Evolutionary conservation across 2,113 vertebrate genomes (phyloP).

Genomic region (Leucopsar rothschildi): DNA sequence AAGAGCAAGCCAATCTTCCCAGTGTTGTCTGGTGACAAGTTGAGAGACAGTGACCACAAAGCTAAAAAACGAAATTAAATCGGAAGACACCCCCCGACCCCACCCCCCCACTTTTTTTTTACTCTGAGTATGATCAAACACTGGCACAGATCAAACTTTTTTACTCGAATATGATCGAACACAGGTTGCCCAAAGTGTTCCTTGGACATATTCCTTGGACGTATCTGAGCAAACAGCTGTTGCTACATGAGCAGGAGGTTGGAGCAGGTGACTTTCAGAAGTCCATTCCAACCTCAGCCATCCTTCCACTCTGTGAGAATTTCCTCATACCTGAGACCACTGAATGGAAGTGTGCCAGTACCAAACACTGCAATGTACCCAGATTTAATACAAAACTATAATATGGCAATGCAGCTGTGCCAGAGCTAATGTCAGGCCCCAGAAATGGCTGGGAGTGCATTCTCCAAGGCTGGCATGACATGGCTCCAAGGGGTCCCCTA

Average conservation of each 20-base stretch:
- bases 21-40: background rate
- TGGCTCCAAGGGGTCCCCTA: background rate
- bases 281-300: background rate
- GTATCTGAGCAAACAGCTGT: background rate
- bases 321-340: accelerated
- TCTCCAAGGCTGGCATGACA: background rate
- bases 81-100: background rate
- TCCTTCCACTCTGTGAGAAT: background rate
- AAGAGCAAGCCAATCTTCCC: background rate
- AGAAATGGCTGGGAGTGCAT: background rate
- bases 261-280: background rate
- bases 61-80: background rate
- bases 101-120: background rate
- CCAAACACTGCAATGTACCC: background rate
- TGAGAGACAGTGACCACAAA: background rate
- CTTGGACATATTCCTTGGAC: background rate
- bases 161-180: background rate
- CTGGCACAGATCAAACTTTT: background rate
- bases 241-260: background rate
- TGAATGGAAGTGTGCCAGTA: background rate
- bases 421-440: background rate
- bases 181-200: background rate
- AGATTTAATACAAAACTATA: background rate
- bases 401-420: background rate
- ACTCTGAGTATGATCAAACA: background rate